Percentiles rank a stretch among this genome's conserved stretches.
Conservation (phyloP, 1,140 invertebrate genomes). For the Drosophila athabasca region DNA sequence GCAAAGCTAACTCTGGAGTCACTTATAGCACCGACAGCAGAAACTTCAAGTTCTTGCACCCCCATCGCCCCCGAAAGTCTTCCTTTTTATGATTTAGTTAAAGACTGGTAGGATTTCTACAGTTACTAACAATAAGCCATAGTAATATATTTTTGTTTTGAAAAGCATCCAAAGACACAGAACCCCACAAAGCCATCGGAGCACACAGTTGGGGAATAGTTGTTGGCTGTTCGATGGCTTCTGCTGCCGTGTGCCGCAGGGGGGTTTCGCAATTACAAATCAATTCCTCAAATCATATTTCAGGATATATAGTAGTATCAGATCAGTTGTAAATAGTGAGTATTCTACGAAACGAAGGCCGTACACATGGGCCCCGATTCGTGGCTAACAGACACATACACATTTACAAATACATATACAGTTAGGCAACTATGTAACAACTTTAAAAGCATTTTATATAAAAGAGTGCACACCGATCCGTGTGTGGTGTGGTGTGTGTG, state of each 20-base stretch:
- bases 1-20: neutral
- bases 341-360: constrained; percentile 26
- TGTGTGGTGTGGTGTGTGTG: constrained; percentile 11
- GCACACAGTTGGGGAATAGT: neutral
- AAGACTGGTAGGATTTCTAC: constrained; percentile 33
- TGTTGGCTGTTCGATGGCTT: constrained; percentile 13
- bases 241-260: neutral
- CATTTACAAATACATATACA: constrained; percentile 2
- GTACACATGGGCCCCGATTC: neutral
- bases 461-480: constrained; percentile 27
- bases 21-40: constrained; percentile 20
- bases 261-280: constrained; percentile 59
- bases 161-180: constrained; percentile 41
- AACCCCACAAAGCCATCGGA: neutral
- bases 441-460: constrained; percentile 51
- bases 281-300: constrained; percentile 79
- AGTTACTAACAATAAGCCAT: constrained; percentile 69
- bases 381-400: constrained; percentile 33
- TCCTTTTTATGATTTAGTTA: constrained; percentile 21
- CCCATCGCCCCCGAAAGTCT: constrained; percentile 15
- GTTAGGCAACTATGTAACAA: constrained; percentile 50
- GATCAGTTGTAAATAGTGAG: constrained; percentile 69
- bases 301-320: constrained; percentile 44
- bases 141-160: constrained; percentile 51
- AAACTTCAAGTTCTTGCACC: neutral